Evolutionary conservation across 1,140 invertebrate genomes (phyloP), one percentile per base, ranked within the genome.

Genomic region (Hylyphantes graminicola): DNA sequence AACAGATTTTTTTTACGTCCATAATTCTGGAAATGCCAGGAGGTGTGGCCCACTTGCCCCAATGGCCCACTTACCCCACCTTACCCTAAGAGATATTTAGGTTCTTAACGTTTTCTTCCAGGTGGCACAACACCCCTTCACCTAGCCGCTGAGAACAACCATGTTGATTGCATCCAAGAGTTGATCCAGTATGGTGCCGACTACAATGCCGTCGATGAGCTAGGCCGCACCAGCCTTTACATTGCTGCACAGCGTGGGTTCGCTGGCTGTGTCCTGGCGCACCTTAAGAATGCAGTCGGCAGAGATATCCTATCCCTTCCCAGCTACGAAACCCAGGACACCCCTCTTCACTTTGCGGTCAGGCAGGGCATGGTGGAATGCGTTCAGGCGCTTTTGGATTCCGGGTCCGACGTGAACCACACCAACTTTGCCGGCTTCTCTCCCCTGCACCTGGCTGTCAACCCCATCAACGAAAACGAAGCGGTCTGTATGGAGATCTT

Each of bases 151-250:
- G 64, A 54, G 3, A 86, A 87, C 51, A 88, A 88, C 82, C 87
- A 89, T 76, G 70, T 88, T 11, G 86, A 86, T 12, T 89, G 89
- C 87, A 87, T 89, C 3, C 87, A 84, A 11, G 86, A 88, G 74
- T 83, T 89, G 13, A 89, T 89, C 63, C 85, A 81, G 21, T 80
- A 80, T 85, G 85, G 85, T 7, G 85, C 85, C 35, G 85, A 89
- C 84, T 89, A 89, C 76, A 89, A 89, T 87, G 88, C 89, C 10
- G 88, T 89, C 10, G 89, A 90, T 87, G 89, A 89, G 64, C 78
- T 81, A 51, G 89, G 89, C 6, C 85, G 88, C 50, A 90, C 89
- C 6, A 89, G 88, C 85, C 76, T 90, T 21, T 89, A 88, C 74
- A 87, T 89, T 51, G 89, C 89, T 48, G 88, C 89, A 4, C 80